These are phyloP conservation scores for Stramonita haemastoma DNA, from an alignment of 2,888 invertebrate genomes.

Conservation along the genomic window DNA sequence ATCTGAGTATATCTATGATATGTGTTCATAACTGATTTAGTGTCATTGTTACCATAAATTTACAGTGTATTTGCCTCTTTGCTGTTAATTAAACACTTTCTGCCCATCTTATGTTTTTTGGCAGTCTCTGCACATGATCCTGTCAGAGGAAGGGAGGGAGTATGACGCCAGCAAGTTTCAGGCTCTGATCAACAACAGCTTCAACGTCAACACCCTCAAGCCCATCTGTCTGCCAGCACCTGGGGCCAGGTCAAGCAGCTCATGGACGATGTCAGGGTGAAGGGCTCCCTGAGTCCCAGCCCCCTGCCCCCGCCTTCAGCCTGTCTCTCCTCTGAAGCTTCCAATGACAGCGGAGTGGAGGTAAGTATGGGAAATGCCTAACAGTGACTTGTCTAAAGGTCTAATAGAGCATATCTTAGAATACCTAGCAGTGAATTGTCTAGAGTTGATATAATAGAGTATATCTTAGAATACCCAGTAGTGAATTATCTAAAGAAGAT, in stretches of 20 bases:
- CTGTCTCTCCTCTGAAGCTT: neutral
- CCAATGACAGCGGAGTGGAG: neutral
- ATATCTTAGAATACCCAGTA: no score
- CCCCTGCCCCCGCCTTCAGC: neutral
- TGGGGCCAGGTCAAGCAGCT: conserved; percentile 58
- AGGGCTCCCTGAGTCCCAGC: neutral
- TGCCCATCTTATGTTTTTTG: conserved; percentile 21
- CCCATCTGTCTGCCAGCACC: conserved; percentile 55
- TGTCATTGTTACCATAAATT: no score
- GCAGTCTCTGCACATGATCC: neutral
- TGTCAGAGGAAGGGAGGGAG: neutral
- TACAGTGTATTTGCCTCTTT: no score
- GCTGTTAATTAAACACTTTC: no score
- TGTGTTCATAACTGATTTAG: no score
- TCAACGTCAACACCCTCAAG: neutral
- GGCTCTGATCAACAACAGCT: neutral
- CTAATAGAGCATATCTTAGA: no score
- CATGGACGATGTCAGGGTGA: conserved; percentile 57
- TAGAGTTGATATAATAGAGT: no score
- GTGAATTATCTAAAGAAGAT: no score
- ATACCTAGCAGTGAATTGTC: no score
- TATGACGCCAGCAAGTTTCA: neutral
- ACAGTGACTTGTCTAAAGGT: no score
- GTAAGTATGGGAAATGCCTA: neutral
- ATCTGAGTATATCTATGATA: no score